A percentile compares a stretch with the other conserved stretches of the same genome.
These are phyloP conservation scores for Poeciliopsis retropinna DNA, from an alignment of 2,113 vertebrate genomes.

Conservation along the genomic window DNA sequence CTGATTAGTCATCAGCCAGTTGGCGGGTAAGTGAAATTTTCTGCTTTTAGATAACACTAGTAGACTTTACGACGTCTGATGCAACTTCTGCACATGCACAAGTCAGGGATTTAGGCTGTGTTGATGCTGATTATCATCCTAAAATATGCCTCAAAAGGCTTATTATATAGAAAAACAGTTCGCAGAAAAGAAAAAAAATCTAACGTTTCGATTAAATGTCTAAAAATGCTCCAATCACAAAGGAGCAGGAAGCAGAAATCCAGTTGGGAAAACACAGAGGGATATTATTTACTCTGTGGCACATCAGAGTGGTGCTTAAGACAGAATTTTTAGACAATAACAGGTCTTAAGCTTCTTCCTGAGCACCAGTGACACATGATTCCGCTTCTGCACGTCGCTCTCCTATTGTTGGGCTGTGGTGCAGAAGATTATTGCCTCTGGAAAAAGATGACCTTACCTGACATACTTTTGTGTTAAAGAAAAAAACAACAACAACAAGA, in stretches of 20 bases:
- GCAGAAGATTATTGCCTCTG: slow-evolving; percentile 48
- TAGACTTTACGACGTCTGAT: not conserved
- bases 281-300: slow-evolving; percentile 49
- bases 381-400: slow-evolving; percentile 23
- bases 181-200: not conserved
- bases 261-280: slow-evolving; percentile 8
- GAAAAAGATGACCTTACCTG: slow-evolving; percentile 17
- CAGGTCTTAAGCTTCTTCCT: slow-evolving; percentile 61
- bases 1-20: slow-evolving; percentile 17
- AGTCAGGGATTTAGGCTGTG: slow-evolving; percentile 27
- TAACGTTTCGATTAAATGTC: slow-evolving; percentile 34
- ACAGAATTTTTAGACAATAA: slow-evolving; percentile 64
- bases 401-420: slow-evolving; percentile 14
- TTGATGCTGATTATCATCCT: slow-evolving; percentile 4
- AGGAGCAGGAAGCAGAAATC: slow-evolving; percentile 51
- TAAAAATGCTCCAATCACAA: slow-evolving; percentile 27
- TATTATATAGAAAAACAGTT: not conserved
- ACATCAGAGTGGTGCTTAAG: slow-evolving; percentile 58
- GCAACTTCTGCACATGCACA: slow-evolving; percentile 8
- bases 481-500: not conserved
- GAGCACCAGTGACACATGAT: slow-evolving; percentile 51
- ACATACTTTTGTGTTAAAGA: slow-evolving; percentile 20
- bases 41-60: slow-evolving; percentile 7
- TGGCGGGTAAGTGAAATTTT: slow-evolving; percentile 14
- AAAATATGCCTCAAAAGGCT: not conserved